Evolutionary conservation across 2,113 vertebrate genomes (phyloP).

Genomic region (Eretmochelys imbricata): DNA sequence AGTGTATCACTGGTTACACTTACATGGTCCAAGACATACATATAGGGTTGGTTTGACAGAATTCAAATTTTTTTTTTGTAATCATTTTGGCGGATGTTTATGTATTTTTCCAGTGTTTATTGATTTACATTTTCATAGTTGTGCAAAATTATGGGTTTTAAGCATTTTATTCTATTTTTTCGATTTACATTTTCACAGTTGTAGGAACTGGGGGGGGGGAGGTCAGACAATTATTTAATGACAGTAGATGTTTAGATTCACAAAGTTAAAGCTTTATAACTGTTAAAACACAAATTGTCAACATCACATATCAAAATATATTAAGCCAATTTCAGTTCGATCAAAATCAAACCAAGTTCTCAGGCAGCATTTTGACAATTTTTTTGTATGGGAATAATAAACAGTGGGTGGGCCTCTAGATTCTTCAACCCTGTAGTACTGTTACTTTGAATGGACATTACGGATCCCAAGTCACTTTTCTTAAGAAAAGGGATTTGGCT

Average conservation of each 20-base stretch:
- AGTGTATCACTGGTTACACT: background rate
- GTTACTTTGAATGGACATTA: background rate
- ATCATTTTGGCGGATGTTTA: background rate
- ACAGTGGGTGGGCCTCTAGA: background rate
- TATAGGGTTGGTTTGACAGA: background rate
- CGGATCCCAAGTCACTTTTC: background rate
- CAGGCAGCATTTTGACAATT: background rate
- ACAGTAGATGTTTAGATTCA: background rate
- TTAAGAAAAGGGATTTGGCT: background rate
- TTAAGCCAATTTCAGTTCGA: background rate
- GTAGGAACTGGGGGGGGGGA: no score
- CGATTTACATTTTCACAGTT: background rate
- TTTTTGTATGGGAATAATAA: background rate
- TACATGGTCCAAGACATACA: background rate
- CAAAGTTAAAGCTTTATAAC: background rate
- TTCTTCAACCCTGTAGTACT: background rate
- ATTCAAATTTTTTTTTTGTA: no score
- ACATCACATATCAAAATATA: background rate
- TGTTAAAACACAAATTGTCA: background rate
- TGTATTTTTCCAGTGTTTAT: background rate
- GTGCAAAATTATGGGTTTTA: background rate
- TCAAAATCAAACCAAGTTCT: background rate
- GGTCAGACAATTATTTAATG: background rate
- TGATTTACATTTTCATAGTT: background rate
- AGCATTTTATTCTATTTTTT: background rate